Evolutionary conservation across 2,113 vertebrate genomes (phyloP).

Genomic region (Jacana jacana): DNA sequence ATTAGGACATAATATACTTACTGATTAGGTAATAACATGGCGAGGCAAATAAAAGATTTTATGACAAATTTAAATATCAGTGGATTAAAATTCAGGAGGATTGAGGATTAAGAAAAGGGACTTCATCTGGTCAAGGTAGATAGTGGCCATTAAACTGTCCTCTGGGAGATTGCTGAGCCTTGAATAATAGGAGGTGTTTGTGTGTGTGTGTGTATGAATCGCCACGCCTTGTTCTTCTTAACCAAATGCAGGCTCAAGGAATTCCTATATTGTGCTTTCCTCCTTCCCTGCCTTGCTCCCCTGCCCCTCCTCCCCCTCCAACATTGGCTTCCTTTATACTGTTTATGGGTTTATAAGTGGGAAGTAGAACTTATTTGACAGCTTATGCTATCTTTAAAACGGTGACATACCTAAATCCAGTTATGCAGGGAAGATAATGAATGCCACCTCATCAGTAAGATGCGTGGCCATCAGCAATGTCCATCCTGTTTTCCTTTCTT

Average conservation of each 20-base stretch:
- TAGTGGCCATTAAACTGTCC: slow-evolving; percentile 5
- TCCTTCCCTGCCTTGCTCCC: background rate
- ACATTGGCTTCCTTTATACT: background rate
- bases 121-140: slow-evolving; percentile 24
- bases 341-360: background rate
- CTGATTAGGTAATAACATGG: slow-evolving; percentile 18
- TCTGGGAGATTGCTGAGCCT: background rate
- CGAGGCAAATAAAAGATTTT: slow-evolving; percentile 22
- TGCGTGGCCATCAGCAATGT: background rate
- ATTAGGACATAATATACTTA: background rate
- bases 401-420: background rate
- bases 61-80: slow-evolving; percentile 24
- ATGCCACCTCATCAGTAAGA: background rate
- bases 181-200: background rate
- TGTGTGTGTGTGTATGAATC: background rate
- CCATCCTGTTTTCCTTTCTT: background rate
- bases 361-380: background rate
- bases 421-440: background rate
- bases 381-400: background rate
- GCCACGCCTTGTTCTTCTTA: background rate
- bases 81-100: background rate
- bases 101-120: background rate
- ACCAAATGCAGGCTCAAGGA: background rate
- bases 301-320: fast-evolving
- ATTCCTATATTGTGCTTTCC: background rate